Percentiles rank a stretch among this genome's conserved stretches.
Conservation (phyloP, 2,797 vertebrate species). For the Amblyopsis hoosieri region DNA sequence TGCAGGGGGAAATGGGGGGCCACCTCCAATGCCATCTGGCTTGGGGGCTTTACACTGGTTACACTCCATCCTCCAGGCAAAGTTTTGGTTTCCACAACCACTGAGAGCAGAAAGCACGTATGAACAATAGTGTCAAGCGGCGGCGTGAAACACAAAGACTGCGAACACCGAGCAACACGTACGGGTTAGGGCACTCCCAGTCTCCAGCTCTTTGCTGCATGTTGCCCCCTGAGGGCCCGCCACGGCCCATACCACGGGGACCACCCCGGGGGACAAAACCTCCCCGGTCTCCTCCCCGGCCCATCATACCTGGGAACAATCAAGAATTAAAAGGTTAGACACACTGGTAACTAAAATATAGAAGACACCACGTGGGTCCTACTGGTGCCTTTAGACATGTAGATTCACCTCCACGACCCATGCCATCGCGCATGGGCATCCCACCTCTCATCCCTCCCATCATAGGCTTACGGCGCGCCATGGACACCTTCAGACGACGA, state of each 20-base stretch:
- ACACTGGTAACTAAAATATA: no score
- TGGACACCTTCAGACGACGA: constrained; percentile 91
- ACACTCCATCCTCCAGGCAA: constrained; percentile 97
- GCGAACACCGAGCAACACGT: constrained; percentile 53
- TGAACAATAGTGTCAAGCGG: neutral
- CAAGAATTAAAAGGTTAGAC: neutral
- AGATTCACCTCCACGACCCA: constrained; percentile 87
- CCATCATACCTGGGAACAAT: constrained; percentile 85
- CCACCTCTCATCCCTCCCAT: constrained; percentile 92
- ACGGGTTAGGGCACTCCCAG: constrained; percentile 99
- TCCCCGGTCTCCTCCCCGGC: constrained; percentile 91
- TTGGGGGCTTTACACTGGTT: constrained; percentile 99
- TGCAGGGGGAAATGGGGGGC: constrained; percentile 89
- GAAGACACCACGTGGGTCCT: no score
- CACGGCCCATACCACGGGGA: constrained; percentile 87
- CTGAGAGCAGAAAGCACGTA: constrained; percentile 41
- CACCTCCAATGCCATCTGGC: constrained; percentile 87
- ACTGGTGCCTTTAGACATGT: neutral
- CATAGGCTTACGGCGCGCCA: constrained; percentile 91
- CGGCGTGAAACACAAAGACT: neutral
- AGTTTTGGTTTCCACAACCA: constrained; percentile 97
- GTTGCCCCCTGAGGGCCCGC: constrained; percentile 88
- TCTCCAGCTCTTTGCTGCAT: constrained; percentile 96
- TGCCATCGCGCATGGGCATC: constrained; percentile 90
- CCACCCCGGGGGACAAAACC: constrained; percentile 88